Percentiles rank a stretch among this genome's conserved stretches.
phyloP scores from a whole-genome alignment of 2,888 invertebrate genomes.

The Agonopterix arenella region DNA sequence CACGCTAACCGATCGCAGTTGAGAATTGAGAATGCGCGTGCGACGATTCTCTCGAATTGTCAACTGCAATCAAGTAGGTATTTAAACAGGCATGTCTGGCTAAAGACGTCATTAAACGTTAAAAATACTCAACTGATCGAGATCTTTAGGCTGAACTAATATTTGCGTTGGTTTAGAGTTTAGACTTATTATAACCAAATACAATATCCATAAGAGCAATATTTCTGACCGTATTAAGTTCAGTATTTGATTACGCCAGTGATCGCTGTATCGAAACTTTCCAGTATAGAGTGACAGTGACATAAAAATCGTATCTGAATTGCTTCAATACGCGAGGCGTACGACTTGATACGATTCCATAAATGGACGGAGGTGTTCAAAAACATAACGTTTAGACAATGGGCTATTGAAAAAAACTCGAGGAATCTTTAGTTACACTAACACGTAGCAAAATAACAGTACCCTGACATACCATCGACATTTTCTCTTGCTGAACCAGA shows the following conservation, averaged over 20 bases:
- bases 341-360: slow-evolving; percentile 29
- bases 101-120: slow-evolving; percentile 1
- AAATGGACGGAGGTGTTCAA: slow-evolving; percentile 38
- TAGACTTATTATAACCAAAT: no score
- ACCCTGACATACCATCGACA: background rate
- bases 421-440: slow-evolving; percentile 31
- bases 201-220: no score
- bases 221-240: no score
- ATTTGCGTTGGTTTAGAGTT: no score
- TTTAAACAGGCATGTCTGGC: slow-evolving; percentile 8
- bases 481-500: background rate
- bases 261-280: no score
- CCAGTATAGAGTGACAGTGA: slow-evolving; percentile 3
- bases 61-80: slow-evolving; percentile 16
- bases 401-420: slow-evolving; percentile 45
- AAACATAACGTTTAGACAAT: slow-evolving; percentile 47
- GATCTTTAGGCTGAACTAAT: no score
- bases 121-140: background rate
- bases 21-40: slow-evolving; percentile 36
- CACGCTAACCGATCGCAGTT: slow-evolving; percentile 53
- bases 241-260: background rate
- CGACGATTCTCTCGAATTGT: slow-evolving; percentile 29
- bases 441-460: slow-evolving; percentile 24
- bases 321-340: slow-evolving; percentile 15
- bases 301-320: slow-evolving; percentile 20